These are phyloP conservation scores for Spodoptera litura DNA, from an alignment of 1,140 invertebrate genomes.

Conservation along the genomic window DNA sequence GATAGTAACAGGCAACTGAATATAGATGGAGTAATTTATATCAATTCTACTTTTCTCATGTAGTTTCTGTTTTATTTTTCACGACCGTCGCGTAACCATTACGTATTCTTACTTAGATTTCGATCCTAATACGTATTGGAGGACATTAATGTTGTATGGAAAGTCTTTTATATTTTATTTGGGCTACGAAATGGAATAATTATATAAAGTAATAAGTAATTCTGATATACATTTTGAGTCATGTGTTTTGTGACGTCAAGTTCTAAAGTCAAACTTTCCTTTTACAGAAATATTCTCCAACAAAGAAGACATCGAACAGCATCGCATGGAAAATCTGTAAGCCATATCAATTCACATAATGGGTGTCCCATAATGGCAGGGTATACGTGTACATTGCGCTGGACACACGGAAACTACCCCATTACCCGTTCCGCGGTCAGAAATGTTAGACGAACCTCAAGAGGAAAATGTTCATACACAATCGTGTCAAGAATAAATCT, in stretches of 20 bases:
- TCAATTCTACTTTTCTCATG: constrained; percentile 3
- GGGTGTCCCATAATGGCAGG: constrained; percentile 6
- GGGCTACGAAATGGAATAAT: background rate
- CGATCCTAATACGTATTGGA: no score
- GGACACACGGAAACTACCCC: constrained; percentile 29
- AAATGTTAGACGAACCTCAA: constrained; percentile 16
- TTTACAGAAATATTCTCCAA: background rate
- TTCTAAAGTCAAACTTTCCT: no score
- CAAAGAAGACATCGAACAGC: constrained; percentile 4
- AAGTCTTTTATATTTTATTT: background rate
- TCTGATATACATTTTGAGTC: no score
- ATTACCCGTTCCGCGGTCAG: constrained; percentile 5
- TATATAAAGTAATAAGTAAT: no score
- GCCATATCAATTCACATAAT: constrained; percentile 39
- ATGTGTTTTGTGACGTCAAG: no score
- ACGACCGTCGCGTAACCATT: background rate
- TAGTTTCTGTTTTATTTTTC: constrained; percentile 4
- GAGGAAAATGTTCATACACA: constrained; percentile 25
- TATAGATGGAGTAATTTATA: constrained; percentile 25
- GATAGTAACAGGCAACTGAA: constrained; percentile 21
- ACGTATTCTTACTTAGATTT: no score
- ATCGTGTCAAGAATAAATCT: constrained; percentile 9
- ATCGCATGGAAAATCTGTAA: constrained; percentile 4
- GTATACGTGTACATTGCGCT: background rate
- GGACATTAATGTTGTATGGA: no score